Evolutionary conservation across 2,797 vertebrate species (phyloP).

Genomic region (Spondyliosoma cantharus): DNA sequence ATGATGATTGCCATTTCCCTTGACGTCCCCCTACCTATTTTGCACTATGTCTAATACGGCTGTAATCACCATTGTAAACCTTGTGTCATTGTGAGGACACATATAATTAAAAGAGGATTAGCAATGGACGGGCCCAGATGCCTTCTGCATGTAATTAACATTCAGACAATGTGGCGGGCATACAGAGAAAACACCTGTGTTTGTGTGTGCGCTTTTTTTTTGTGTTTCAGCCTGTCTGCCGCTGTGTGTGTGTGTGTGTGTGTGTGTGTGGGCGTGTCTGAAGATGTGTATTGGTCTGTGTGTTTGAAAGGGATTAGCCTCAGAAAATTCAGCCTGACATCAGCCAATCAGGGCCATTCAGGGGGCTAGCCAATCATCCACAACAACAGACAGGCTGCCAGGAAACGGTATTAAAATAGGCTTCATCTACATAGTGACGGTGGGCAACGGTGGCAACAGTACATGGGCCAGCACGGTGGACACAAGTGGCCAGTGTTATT

Average conservation of each 20-base stretch:
- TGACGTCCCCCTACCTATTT: slow-evolving; percentile 66
- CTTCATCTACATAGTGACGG: slow-evolving; percentile 28
- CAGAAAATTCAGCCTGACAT: slow-evolving; percentile 65
- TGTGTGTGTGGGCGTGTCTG: slow-evolving; percentile 56
- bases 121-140: slow-evolving; percentile 82
- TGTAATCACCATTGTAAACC: slow-evolving; percentile 83
- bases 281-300: slow-evolving; percentile 44
- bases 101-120: slow-evolving; percentile 88
- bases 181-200: slow-evolving; percentile 82
- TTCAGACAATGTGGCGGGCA: slow-evolving; percentile 83
- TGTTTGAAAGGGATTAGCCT: slow-evolving; percentile 68
- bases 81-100: slow-evolving; percentile 81
- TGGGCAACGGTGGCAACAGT: slow-evolving; percentile 2
- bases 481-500: neutral
- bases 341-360: slow-evolving; percentile 67
- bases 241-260: slow-evolving; percentile 47
- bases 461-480: neutral
- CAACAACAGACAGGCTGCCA: slow-evolving; percentile 52
- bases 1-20: slow-evolving; percentile 71
- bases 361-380: slow-evolving; percentile 57
- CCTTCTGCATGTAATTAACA: slow-evolving; percentile 85
- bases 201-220: slow-evolving; percentile 53
- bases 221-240: neutral
- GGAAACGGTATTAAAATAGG: slow-evolving; percentile 50
- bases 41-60: slow-evolving; percentile 76